These are phyloP conservation scores for Trinorchestia longiramus DNA, from an alignment of 1,140 invertebrate species.

Conservation along the genomic window DNA sequence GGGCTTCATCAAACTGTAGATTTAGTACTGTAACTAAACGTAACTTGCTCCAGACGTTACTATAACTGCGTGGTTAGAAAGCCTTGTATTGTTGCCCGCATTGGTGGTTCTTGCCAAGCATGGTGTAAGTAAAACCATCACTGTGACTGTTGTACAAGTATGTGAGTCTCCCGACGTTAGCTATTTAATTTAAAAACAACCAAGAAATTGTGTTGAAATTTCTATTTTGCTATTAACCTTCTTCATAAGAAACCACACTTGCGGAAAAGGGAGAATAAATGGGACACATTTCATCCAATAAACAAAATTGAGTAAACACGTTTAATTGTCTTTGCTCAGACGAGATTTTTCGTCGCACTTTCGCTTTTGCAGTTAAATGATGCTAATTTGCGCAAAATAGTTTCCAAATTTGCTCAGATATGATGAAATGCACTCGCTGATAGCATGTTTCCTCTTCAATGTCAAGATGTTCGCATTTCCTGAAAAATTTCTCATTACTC, in stretches of 20 bases:
- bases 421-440: neutral
- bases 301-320: neutral
- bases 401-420: neutral
- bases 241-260: neutral
- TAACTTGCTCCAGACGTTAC: too few species aligned
- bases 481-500: neutral
- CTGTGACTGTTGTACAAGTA: too few species aligned
- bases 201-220: neutral
- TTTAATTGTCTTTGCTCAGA: neutral
- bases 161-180: too few species aligned
- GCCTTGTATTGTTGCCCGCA: too few species aligned
- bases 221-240: neutral
- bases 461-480: neutral
- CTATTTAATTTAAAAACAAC: too few species aligned
- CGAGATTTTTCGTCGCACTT: neutral
- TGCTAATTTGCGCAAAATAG: neutral
- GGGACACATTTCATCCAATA: neutral
- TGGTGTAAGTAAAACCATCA: too few species aligned
- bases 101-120: too few species aligned
- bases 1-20: too few species aligned
- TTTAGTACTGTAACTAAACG: too few species aligned
- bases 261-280: neutral
- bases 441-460: neutral
- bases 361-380: neutral
- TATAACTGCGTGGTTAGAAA: too few species aligned